Evolutionary conservation across 2,797 vertebrate species (phyloP).

Genomic region (Notolabrus celidotus): DNA sequence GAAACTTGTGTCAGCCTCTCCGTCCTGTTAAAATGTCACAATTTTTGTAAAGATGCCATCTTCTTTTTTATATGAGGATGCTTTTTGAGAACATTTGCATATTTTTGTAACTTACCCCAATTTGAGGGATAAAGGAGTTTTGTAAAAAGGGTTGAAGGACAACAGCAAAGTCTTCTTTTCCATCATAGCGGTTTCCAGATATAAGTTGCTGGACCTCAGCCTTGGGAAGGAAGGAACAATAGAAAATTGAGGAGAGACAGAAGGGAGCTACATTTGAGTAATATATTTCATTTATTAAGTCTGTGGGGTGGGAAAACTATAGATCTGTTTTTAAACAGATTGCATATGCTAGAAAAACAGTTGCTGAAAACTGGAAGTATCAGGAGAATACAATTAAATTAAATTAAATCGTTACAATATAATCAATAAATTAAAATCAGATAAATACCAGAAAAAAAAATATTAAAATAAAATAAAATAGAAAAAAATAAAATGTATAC

Average conservation of each 20-base stretch:
- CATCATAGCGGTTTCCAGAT: conserved; percentile 77
- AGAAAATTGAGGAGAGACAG: not conserved
- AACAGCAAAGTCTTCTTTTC: conserved; percentile 88
- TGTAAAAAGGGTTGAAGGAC: conserved; percentile 90
- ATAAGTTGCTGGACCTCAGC: conserved; percentile 75
- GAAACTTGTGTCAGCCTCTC: conserved; percentile 84
- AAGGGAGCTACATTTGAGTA: not conserved
- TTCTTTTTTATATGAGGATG: not conserved
- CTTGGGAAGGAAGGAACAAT: conserved; percentile 45
- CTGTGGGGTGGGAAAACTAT: too few relatives aligned
- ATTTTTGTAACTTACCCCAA: conserved; percentile 79
- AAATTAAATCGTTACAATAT: too few relatives aligned
- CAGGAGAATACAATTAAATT: too few relatives aligned
- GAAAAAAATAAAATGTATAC: too few relatives aligned
- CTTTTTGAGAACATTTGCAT: conserved; percentile 1
- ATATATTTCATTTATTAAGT: too few relatives aligned
- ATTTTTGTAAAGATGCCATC: not conserved
- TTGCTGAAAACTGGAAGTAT: too few relatives aligned
- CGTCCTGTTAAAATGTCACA: conserved; percentile 73
- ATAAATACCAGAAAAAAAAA: too few relatives aligned
- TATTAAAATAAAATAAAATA: too few relatives aligned
- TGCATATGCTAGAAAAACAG: not conserved
- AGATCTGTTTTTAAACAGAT: too few relatives aligned
- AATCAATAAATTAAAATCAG: too few relatives aligned
- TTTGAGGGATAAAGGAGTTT: conserved; percentile 83